These are phyloP conservation scores for Cherax quadricarinatus DNA, from an alignment of 1,140 invertebrate genomes.

Conservation along the genomic window DNA sequence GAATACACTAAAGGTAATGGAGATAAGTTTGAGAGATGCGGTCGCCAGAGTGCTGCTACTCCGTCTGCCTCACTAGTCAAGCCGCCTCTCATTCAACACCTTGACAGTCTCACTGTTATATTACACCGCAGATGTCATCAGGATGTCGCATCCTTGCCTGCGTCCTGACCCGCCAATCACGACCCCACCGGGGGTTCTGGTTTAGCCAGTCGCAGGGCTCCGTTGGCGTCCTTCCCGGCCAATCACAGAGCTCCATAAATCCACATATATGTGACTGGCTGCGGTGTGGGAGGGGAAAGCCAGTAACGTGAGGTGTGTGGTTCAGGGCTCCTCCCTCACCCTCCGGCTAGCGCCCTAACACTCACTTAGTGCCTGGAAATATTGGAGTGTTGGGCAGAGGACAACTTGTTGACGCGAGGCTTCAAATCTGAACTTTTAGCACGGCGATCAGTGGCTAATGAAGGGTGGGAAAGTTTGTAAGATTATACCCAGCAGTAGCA, in stretches of 20 bases:
- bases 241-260: not conserved
- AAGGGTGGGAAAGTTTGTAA: not conserved
- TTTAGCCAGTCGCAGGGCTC: too few relatives aligned
- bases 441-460: not conserved
- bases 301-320: too few relatives aligned
- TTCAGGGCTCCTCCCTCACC: too few relatives aligned
- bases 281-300: too few relatives aligned
- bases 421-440: not conserved
- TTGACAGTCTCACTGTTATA: slow-evolving; percentile 11
- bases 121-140: slow-evolving; percentile 36
- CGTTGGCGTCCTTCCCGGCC: not conserved
- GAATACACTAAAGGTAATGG: too few relatives aligned
- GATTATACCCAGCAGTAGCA: too few relatives aligned
- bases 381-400: not conserved
- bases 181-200: too few relatives aligned
- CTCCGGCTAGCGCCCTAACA: too few relatives aligned
- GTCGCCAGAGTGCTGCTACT: not conserved
- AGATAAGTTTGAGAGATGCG: too few relatives aligned
- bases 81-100: slow-evolving; percentile 36
- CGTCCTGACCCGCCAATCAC: not conserved
- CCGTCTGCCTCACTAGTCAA: slow-evolving; percentile 22
- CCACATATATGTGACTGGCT: not conserved
- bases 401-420: slow-evolving; percentile 19
- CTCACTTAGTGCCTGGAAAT: not conserved
- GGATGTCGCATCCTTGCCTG: not conserved